Conservation (phyloP, 2,113 vertebrate species). For the Toxotes chatareus region DNA sequence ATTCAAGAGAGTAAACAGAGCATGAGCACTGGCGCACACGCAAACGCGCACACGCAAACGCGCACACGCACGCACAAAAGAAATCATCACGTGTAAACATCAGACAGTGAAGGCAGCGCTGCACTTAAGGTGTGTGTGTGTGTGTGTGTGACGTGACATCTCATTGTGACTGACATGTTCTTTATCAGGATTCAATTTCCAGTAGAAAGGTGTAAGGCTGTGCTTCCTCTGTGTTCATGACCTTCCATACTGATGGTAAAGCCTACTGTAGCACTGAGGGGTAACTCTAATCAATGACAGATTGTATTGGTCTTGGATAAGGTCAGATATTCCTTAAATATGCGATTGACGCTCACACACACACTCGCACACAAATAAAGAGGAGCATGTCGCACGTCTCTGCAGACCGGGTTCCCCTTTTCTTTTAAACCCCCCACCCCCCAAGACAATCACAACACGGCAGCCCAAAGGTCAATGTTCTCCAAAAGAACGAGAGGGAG, state of each 20-base stretch:
- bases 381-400: neutral
- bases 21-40: neutral
- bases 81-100: neutral
- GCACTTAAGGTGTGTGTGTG: constrained; percentile 12
- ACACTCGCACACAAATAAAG: constrained; percentile 13
- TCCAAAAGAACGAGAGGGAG: constrained; percentile 29
- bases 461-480: constrained; percentile 64
- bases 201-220: neutral
- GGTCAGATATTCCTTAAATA: constrained; percentile 58
- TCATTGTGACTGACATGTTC: constrained; percentile 47
- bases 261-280: constrained; percentile 18
- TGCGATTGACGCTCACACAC: constrained; percentile 12
- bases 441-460: constrained; percentile 54
- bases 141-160: constrained; percentile 4
- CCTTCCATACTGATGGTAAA: constrained; percentile 53
- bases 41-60: constrained; percentile 13
- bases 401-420: neutral
- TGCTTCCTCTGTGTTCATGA: constrained; percentile 49
- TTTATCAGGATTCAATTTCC: constrained; percentile 57
- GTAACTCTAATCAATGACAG: constrained; percentile 43
- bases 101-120: neutral
- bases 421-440: constrained; percentile 52
- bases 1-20: neutral
- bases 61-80: neutral
- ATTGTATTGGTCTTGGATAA: constrained; percentile 58